Conservation (phyloP, 2,113 vertebrate species). For the Nannobrachium achirus region DNA sequence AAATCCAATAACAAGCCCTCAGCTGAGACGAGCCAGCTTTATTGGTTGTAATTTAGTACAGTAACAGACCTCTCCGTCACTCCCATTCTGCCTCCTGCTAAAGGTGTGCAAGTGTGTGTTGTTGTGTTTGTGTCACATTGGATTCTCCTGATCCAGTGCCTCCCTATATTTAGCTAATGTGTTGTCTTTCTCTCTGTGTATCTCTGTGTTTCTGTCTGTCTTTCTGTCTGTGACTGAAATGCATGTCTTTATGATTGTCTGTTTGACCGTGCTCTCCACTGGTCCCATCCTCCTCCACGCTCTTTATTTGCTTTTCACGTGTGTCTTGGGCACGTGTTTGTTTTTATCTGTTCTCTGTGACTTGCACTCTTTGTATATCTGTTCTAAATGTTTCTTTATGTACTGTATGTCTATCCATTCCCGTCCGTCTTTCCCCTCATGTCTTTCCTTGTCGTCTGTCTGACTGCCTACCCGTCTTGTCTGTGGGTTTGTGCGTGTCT, state of each 20-base stretch:
- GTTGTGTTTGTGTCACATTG: constrained; percentile 68
- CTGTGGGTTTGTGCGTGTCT: constrained; percentile 4
- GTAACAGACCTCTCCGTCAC: neutral
- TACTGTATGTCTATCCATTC: constrained; percentile 10
- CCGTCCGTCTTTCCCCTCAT: constrained; percentile 13
- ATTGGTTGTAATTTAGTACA: constrained; percentile 6
- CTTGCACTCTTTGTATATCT: constrained; percentile 34
- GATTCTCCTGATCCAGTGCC: constrained; percentile 64
- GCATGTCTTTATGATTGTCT: constrained; percentile 7
- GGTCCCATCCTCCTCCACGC: constrained; percentile 31
- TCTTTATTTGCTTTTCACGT: constrained; percentile 48
- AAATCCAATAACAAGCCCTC: neutral
- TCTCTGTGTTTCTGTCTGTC: constrained; percentile 69
- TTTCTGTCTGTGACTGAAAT: constrained; percentile 39
- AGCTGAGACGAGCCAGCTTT: neutral
- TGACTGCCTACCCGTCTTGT: constrained; percentile 51
- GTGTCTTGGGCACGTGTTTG: constrained; percentile 12
- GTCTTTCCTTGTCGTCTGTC: neutral
- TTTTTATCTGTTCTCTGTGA: neutral
- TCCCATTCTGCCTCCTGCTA: neutral
- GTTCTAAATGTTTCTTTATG: constrained; percentile 61
- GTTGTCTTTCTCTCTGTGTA: constrained; percentile 79
- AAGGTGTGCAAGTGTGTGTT: constrained; percentile 53
- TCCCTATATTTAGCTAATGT: constrained; percentile 76
- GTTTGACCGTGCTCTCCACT: neutral